These are phyloP conservation scores for Agriopis aurantiaria DNA, from an alignment of 2,888 invertebrate species.

Conservation along the genomic window DNA sequence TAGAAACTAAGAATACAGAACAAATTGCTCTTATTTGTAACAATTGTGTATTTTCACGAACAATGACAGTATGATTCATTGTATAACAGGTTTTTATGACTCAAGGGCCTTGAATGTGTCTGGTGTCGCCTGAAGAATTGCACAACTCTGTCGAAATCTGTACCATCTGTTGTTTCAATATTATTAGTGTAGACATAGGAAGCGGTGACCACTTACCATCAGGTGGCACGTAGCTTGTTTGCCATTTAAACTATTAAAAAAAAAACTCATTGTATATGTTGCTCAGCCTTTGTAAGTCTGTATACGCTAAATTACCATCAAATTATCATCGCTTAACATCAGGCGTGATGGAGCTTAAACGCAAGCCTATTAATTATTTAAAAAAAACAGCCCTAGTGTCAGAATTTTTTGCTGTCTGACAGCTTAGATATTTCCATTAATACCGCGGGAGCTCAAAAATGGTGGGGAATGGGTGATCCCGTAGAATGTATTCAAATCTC, in stretches of 20 bases:
- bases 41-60: conserved; percentile 13
- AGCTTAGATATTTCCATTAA: too few relatives aligned
- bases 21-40: not conserved
- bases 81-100: conserved; percentile 9
- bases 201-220: too few relatives aligned
- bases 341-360: too few relatives aligned
- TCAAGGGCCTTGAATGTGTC: conserved; percentile 10
- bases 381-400: not conserved
- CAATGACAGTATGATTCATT: conserved; percentile 17
- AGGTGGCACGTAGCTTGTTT: too few relatives aligned
- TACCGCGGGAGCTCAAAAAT: too few relatives aligned
- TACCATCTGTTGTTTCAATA: not conserved
- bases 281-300: not conserved
- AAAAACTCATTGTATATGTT: not conserved
- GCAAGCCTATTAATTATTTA: too few relatives aligned
- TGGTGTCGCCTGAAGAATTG: conserved; percentile 7
- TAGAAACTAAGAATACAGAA: not conserved
- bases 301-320: not conserved
- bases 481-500: too few relatives aligned
- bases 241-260: too few relatives aligned
- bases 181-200: too few relatives aligned
- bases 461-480: too few relatives aligned
- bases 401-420: not conserved
- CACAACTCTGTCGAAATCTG: conserved; percentile 4
- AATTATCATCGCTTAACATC: too few relatives aligned